Evolutionary conservation across 2,797 vertebrate genomes (phyloP), one percentile per base, ranked within the genome.

Genomic region (Gymnoscopelus braueri): DNA sequence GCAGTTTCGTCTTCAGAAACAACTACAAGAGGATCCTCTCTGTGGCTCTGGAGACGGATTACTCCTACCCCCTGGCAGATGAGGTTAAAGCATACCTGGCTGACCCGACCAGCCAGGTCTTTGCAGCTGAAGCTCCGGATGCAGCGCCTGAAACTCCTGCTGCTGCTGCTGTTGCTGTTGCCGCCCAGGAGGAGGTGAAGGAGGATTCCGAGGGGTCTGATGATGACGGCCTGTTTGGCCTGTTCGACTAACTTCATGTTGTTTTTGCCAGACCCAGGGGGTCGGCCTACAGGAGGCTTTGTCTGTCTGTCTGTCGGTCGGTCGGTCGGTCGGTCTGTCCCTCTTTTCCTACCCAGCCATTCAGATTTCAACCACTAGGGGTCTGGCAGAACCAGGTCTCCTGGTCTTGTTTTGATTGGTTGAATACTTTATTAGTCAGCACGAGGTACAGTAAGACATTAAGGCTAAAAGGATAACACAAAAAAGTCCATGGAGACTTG

Each of bases 31-130:
- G 94, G 52, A 96, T 99, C 67, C 90, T 99, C 74, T 96, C 98
- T 1, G 87, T 99, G 49, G 94, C 98, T 0, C 94, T 99, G 89
- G 98, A 99, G 84, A 99, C 98, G 0, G 94, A 98, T 48, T 97
- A 96, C 76, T 95, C 95, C 85, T 99, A 98, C 94, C 96, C 98
- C 0, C 89, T 97, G 91, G 96, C 98, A 88, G 98, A 99, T 61
- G 97, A 98, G 96, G 97, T 99, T 56, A 99, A 99, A 82, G 95
- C 96, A 49, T 98, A 91, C 93, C 87, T 99, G 91, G 98, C 97
- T 15, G 96, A 99, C 74, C 98, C 98, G 2, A 91, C 95, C 57
- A 19, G 19, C 19, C 19, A 1, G 19, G 97, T 98, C 1, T 99
- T 99, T 58, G 96, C 92, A 65, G 95, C 91, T 0, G 86, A 94